Evolutionary conservation across 2,797 vertebrate species (phyloP).

Genomic region (Anisognathus igniventris): DNA sequence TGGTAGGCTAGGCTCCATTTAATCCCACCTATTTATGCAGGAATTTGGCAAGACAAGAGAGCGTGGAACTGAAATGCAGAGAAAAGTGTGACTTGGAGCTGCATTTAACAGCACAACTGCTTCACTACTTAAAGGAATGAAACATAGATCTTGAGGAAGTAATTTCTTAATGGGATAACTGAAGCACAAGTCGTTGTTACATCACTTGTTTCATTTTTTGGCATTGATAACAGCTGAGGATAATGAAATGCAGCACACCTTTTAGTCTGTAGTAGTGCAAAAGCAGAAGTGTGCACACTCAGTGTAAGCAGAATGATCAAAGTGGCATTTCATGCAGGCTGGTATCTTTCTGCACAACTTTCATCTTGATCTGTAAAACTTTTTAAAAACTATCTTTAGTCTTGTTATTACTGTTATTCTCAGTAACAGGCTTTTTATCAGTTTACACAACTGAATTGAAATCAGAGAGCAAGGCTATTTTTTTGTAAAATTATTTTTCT

Average conservation of each 20-base stretch:
- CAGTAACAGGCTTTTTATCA: not conserved
- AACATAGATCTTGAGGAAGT: not conserved
- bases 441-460: not conserved
- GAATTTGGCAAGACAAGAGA: conserved; percentile 45
- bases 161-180: not conserved
- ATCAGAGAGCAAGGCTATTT: not conserved
- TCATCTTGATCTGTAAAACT: not conserved
- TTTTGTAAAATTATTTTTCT: not conserved
- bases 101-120: not conserved
- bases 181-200: not conserved
- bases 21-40: conserved; percentile 87
- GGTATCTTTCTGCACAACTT: not conserved
- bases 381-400: not conserved
- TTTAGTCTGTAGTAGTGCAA: not conserved
- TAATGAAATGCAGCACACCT: not conserved
- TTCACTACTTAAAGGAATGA: conserved; percentile 18
- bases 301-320: rapidly evolving
- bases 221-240: not conserved
- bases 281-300: not conserved
- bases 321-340: not conserved
- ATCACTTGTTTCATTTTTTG: not conserved
- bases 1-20: conserved; percentile 82
- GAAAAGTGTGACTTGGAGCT: conserved; percentile 2
- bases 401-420: not conserved
- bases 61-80: not conserved